A percentile compares a stretch with the other conserved stretches of the same genome.
Evolutionary conservation across 2,888 invertebrate genomes (phyloP).

Genomic region (Drosophila acutilabella): DNA sequence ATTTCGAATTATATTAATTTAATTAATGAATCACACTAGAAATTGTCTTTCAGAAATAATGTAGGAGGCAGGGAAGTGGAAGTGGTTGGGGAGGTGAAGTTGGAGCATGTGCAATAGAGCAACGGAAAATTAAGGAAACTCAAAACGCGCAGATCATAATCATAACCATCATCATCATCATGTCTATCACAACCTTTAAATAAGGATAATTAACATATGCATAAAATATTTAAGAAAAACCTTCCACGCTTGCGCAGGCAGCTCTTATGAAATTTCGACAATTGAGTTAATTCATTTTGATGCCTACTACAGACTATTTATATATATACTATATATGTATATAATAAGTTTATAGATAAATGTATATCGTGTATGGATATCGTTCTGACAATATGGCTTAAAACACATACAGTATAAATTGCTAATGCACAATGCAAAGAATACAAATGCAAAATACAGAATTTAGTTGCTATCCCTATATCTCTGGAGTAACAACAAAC

Average conservation of each 20-base stretch:
- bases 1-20: conserved; percentile 17
- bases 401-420: conserved; percentile 68
- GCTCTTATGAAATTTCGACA: conserved; percentile 63
- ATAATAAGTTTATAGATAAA: conserved; percentile 35
- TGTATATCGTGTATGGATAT: conserved; percentile 47
- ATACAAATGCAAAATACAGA: conserved; percentile 78
- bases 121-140: conserved; percentile 72
- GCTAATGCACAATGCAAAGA: conserved; percentile 69
- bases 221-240: conserved; percentile 25
- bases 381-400: conserved; percentile 66
- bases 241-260: conserved; percentile 13
- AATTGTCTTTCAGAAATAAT: conserved; percentile 50
- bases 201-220: conserved; percentile 61
- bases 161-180: conserved; percentile 7
- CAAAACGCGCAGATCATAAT: conserved; percentile 42
- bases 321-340: conserved; percentile 39
- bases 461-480: conserved; percentile 38
- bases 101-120: conserved; percentile 24
- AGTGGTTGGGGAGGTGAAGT: neutral
- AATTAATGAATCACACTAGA: conserved; percentile 47
- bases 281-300: conserved; percentile 61
- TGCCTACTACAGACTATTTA: conserved; percentile 64
- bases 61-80: neutral
- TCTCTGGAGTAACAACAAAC: conserved; percentile 38
- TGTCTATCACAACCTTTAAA: conserved; percentile 77